A percentile compares a stretch with the other conserved stretches of the same genome.
phyloP scores from a whole-genome alignment of 2,797 vertebrate species.

The Hapalemur alaotrensis region DNA sequence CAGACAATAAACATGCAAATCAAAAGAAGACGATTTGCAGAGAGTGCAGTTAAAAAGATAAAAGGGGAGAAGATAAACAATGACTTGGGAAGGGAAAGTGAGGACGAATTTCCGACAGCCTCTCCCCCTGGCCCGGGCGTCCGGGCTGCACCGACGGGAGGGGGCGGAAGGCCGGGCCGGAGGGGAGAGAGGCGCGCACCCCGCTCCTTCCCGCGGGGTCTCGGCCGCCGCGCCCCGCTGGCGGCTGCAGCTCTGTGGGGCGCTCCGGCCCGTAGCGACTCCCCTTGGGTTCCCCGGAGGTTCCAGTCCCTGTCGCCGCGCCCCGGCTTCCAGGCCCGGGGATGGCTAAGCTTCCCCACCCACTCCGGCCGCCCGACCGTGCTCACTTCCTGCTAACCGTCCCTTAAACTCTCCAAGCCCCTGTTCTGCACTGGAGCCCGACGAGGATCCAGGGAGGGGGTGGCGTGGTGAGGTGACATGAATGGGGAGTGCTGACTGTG shows the following conservation, averaged over 20 bases:
- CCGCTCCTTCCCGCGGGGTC: neutral
- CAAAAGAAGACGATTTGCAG: neutral
- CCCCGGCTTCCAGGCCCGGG: neutral
- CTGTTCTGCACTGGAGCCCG: neutral
- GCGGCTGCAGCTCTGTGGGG: neutral
- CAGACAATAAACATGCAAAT: neutral
- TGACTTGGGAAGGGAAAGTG: neutral
- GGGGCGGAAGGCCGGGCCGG: neutral
- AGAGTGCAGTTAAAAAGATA: neutral
- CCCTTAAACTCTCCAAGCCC: neutral
- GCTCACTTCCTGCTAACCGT: neutral
- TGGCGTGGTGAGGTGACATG: neutral
- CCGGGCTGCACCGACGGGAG: neutral
- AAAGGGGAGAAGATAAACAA: neutral
- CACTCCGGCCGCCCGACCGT: neutral
- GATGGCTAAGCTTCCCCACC: neutral
- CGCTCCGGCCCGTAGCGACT: too few species aligned
- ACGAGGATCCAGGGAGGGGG: neutral
- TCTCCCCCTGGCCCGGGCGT: neutral
- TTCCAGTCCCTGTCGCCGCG: neutral
- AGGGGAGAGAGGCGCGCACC: neutral
- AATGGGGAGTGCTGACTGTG: neutral
- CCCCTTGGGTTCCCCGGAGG: neutral
- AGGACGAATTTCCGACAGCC: neutral
- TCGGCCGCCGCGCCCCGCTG: neutral